Percentiles rank a stretch among this genome's conserved stretches.
phyloP scores from a whole-genome alignment of 2,888 invertebrate species.

The Clivina fossor region DNA sequence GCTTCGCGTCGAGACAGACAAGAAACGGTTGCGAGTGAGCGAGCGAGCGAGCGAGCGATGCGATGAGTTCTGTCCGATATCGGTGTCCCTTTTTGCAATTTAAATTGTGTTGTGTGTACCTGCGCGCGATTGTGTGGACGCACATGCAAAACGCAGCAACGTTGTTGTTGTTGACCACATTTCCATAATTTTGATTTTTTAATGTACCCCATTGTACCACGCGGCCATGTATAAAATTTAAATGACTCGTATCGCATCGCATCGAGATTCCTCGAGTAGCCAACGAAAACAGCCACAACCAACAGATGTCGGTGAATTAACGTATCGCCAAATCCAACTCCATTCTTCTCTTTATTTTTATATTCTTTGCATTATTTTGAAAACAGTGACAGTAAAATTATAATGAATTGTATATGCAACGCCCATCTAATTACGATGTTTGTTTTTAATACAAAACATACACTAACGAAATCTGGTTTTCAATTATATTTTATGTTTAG shows the following conservation, averaged over 20 bases:
- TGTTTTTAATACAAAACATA: no score
- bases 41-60: background rate
- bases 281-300: no score
- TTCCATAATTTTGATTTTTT: conserved; percentile 47
- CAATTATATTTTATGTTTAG: no score
- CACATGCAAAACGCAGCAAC: conserved; percentile 50
- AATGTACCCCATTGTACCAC: conserved; percentile 39
- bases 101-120: conserved; percentile 48
- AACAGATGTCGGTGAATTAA: conserved; percentile 31
- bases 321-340: no score
- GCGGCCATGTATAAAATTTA: conserved; percentile 45
- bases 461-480: no score
- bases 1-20: no score
- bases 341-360: no score
- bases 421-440: no score
- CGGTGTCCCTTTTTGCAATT: conserved; percentile 55
- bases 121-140: conserved; percentile 11
- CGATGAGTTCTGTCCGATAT: conserved; percentile 26
- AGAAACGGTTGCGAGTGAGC: no score
- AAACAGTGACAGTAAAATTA: no score
- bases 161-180: conserved; percentile 38
- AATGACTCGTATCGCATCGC: conserved; percentile 41
- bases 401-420: no score
- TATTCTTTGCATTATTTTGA: no score
- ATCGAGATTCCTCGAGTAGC: conserved; percentile 31